Conservation (phyloP, 2,113 vertebrate species). For the Malaclemys terrapin region DNA sequence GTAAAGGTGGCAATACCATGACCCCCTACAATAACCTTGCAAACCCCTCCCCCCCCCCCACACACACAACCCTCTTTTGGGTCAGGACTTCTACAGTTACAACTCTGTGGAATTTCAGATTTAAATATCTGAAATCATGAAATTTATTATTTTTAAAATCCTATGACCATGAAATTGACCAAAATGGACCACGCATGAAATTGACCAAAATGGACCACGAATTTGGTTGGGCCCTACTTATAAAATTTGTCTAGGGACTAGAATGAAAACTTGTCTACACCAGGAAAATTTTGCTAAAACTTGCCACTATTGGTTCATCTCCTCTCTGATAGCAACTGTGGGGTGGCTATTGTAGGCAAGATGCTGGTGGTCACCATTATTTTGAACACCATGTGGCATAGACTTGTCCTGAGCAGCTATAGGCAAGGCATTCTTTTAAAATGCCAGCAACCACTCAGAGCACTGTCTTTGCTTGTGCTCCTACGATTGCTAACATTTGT, state of each 20-base stretch:
- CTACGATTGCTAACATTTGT: neutral
- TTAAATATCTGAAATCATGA: no score
- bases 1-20: no score
- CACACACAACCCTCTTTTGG: no score
- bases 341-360: neutral
- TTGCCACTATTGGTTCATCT: constrained; percentile 14
- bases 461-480: neutral
- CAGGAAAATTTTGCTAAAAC: constrained; percentile 55
- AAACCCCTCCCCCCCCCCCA: no score
- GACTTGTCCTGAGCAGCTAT: neutral
- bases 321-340: neutral
- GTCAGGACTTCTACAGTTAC: no score
- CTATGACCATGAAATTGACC: no score
- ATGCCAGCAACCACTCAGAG: neutral
- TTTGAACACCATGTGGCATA: neutral
- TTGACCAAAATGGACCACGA: no score
- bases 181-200: no score
- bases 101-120: no score
- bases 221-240: no score
- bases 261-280: neutral
- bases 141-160: no score
- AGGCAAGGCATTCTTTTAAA: constrained; percentile 17
- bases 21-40: no score
- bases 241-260: neutral
- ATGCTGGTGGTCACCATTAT: neutral